A percentile compares a stretch with the other conserved stretches of the same genome.
phyloP scores from a whole-genome alignment of 1,140 invertebrate genomes.

The Hormaphis cornu region DNA sequence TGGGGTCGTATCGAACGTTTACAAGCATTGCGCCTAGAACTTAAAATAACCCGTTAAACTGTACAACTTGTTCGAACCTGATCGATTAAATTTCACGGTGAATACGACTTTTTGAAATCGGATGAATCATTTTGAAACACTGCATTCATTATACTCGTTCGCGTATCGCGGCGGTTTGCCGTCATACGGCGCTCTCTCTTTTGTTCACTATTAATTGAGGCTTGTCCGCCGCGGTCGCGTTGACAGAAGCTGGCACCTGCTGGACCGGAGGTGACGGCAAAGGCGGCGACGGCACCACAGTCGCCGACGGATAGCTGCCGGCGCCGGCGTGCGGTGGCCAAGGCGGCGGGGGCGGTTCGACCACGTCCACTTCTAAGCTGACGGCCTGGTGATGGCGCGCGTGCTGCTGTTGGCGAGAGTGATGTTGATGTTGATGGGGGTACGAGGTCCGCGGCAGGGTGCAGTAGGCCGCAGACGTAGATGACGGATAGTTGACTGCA shows the following conservation, averaged over 20 bases:
- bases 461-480: background rate
- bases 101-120: too few species aligned
- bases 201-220: background rate
- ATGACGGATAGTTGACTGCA: background rate
- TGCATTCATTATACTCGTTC: too few species aligned
- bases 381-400: background rate
- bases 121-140: too few species aligned
- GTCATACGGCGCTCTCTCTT: slow-evolving; percentile 1
- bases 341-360: background rate
- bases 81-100: too few species aligned
- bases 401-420: background rate
- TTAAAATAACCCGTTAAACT: too few species aligned
- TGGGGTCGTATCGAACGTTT: too few species aligned
- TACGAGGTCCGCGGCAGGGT: background rate
- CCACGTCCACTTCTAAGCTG: background rate
- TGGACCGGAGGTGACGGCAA: background rate
- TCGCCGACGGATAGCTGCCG: background rate
- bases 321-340: background rate
- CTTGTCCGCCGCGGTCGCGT: background rate
- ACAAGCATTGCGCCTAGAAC: too few species aligned
- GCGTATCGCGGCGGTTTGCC: too few species aligned
- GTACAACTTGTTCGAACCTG: too few species aligned
- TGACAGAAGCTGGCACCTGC: background rate
- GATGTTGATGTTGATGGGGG: background rate
- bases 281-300: background rate